Percentiles rank a stretch among this genome's conserved stretches.
Conservation (phyloP, 1,140 invertebrate genomes). For the Phymorhynchus buccinoides region DNA sequence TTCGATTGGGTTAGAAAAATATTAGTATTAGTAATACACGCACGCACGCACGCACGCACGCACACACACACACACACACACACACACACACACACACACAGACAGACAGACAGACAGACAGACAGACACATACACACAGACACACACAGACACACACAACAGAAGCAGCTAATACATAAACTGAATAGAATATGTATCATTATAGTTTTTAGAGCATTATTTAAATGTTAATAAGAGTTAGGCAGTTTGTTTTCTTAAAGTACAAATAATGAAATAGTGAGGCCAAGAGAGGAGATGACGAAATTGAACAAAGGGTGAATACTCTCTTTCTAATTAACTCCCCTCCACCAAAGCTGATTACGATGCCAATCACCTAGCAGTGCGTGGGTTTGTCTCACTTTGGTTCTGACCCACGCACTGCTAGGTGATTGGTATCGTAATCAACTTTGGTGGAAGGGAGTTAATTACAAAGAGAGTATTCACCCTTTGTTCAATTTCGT, state of each 20-base stretch:
- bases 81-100: background rate
- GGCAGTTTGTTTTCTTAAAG: background rate
- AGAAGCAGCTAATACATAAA: background rate
- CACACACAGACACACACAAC: background rate
- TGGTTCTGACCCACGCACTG: no score
- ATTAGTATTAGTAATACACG: background rate
- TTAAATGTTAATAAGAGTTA: background rate
- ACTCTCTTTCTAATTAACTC: no score
- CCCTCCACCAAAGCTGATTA: no score
- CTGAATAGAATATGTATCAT: no score
- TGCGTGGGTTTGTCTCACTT: no score
- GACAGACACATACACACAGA: background rate
- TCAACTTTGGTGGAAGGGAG: no score
- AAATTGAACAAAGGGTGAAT: no score
- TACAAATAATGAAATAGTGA: background rate
- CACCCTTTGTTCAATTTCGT: no score
- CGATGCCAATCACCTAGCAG: no score
- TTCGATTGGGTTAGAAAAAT: background rate
- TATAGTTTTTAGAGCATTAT: no score
- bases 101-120: background rate
- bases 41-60: constrained; percentile 12
- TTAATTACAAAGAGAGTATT: no score
- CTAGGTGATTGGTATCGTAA: no score
- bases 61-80: constrained; percentile 29
- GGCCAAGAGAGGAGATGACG: background rate